Evolutionary conservation across 2,888 invertebrate species (phyloP).

Genomic region (Chelonus formosanus): DNA sequence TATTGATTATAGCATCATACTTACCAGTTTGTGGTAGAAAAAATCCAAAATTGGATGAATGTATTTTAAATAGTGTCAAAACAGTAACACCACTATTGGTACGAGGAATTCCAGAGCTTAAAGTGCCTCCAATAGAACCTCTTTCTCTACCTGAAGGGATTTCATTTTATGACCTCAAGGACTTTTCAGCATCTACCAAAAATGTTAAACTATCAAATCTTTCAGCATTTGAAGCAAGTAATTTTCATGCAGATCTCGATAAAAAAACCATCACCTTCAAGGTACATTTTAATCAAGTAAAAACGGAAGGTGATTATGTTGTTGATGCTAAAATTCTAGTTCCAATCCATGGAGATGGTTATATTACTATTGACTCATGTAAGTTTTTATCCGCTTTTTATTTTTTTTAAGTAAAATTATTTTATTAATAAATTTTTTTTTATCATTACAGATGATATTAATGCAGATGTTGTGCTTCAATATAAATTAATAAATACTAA

Average conservation of each 20-base stretch:
- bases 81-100: slow-evolving; percentile 21
- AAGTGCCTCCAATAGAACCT: slow-evolving; percentile 42
- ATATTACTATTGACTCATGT: slow-evolving; percentile 21
- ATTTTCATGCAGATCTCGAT: slow-evolving; percentile 23
- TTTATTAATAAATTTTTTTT: too few relatives aligned
- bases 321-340: slow-evolving; percentile 29
- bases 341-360: slow-evolving; percentile 31
- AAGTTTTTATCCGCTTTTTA: slow-evolving; percentile 9
- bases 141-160: slow-evolving; percentile 35
- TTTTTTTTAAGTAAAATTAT: too few relatives aligned
- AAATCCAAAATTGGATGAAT: slow-evolving; percentile 37
- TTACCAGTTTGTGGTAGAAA: slow-evolving; percentile 40
- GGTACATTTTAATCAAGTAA: slow-evolving; percentile 20
- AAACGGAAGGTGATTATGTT: slow-evolving; percentile 28
- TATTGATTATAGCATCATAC: slow-evolving; percentile 35
- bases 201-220: slow-evolving; percentile 39
- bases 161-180: slow-evolving; percentile 30
- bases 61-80: slow-evolving; percentile 35
- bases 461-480: slow-evolving; percentile 34
- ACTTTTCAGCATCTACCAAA: slow-evolving; percentile 34
- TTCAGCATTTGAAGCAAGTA: slow-evolving; percentile 30
- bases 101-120: slow-evolving; percentile 44
- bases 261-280: slow-evolving; percentile 7
- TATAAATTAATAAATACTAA: slow-evolving; percentile 42
- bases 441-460: slow-evolving; percentile 30